phyloP scores from a whole-genome alignment of 2,888 invertebrate species.

The Reticulitermes lucifugus region DNA sequence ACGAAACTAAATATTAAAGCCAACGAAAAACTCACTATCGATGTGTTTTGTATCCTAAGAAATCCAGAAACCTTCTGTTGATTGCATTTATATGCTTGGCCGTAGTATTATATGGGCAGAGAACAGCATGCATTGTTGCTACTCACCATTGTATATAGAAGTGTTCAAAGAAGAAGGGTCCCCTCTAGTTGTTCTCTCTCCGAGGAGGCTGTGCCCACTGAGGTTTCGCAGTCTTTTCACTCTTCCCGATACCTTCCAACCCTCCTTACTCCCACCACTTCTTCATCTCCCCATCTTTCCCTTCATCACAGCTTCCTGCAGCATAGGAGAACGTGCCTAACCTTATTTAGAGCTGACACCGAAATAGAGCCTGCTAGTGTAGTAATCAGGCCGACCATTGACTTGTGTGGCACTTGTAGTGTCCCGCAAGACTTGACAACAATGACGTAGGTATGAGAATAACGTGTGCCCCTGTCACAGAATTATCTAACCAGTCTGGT shows the following conservation, averaged over 20 bases:
- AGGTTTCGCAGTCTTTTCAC: conserved; percentile 42
- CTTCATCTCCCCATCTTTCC: background rate
- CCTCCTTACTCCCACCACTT: conserved; percentile 27
- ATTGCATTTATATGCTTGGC: background rate
- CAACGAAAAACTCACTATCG: too few species aligned
- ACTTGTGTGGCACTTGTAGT: background rate
- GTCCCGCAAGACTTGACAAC: conserved; percentile 5
- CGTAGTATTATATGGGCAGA: background rate
- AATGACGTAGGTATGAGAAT: background rate
- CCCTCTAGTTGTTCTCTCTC: conserved; percentile 47
- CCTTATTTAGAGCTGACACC: conserved; percentile 47
- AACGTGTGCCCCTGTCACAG: background rate
- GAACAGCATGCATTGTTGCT: conserved; percentile 13
- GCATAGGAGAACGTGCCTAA: conserved; percentile 15
- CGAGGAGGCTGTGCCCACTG: conserved; percentile 51
- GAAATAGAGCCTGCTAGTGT: conserved; percentile 41
- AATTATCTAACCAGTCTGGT: too few species aligned
- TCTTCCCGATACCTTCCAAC: conserved; percentile 36
- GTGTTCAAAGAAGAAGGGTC: conserved; percentile 42
- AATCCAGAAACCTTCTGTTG: background rate
- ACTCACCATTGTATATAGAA: conserved; percentile 51
- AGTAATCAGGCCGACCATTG: conserved; percentile 37
- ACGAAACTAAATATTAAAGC: background rate
- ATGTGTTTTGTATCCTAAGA: too few species aligned
- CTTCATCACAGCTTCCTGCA: conserved; percentile 17